Evolutionary conservation across 2,888 invertebrate species (phyloP).

Genomic region (Acrobasis consociella): DNA sequence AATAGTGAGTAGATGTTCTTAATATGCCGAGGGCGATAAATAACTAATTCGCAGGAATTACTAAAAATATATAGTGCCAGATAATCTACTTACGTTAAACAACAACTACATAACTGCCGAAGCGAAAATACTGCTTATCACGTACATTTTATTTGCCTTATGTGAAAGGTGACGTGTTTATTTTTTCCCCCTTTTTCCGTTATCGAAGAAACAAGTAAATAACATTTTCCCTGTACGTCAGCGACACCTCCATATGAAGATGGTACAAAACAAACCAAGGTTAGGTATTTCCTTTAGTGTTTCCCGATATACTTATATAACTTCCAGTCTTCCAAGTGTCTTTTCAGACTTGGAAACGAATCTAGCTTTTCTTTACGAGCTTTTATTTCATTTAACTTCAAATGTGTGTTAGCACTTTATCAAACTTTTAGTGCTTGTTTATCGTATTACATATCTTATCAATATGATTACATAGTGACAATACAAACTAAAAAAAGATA

Average conservation of each 20-base stretch:
- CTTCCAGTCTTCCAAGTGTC: neutral
- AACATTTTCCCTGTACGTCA: slow-evolving; percentile 1
- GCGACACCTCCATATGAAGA: neutral
- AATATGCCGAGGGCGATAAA: no score
- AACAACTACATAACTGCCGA: neutral
- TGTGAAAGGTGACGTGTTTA: slow-evolving; percentile 12
- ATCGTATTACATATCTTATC: no score
- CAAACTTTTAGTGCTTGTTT: no score
- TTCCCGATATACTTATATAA: slow-evolving; percentile 33
- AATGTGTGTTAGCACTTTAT: no score
- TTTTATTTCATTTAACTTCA: neutral
- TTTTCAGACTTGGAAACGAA: neutral
- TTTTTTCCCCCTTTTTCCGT: slow-evolving; percentile 9
- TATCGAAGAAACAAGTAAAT: slow-evolving; percentile 8
- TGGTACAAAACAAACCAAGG: neutral
- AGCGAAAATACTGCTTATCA: slow-evolving; percentile 2
- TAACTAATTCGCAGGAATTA: no score
- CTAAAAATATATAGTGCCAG: no score
- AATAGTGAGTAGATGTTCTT: no score
- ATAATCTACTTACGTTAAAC: neutral
- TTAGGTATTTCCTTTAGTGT: slow-evolving; percentile 33
- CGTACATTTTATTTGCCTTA: slow-evolving; percentile 15
- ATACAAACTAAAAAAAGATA: no score
- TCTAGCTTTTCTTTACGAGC: neutral
- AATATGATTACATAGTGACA: no score